A percentile compares a stretch with the other conserved stretches of the same genome.
Evolutionary conservation across 2,113 vertebrate species (phyloP).

Genomic region (Oryctolagus cuniculus): DNA sequence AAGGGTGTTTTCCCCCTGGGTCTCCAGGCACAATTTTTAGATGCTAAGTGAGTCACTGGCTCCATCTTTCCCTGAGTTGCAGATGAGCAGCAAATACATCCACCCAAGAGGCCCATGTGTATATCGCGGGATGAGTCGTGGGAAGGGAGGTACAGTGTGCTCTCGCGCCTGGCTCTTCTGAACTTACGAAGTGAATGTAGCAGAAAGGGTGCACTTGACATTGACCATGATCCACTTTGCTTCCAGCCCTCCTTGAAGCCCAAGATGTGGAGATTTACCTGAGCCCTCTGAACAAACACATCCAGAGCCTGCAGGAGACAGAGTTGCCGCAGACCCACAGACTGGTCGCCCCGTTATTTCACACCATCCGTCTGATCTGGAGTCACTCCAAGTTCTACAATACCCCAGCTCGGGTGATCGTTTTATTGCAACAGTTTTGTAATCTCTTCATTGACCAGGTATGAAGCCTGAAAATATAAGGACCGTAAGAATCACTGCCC

Average conservation of each 20-base stretch:
- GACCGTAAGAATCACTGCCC: background rate
- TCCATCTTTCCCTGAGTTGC: background rate
- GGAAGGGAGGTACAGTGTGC: background rate
- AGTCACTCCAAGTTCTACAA: constrained; percentile 89
- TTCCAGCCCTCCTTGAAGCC: constrained; percentile 89
- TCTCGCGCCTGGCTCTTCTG: background rate
- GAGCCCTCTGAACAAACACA: constrained; percentile 84
- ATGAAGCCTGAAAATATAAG: constrained; percentile 30
- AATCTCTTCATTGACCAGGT: constrained; percentile 91
- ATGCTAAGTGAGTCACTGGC: background rate
- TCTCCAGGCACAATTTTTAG: background rate
- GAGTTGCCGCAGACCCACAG: constrained; percentile 83
- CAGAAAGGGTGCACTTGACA: rapidly evolving
- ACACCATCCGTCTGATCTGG: constrained; percentile 90
- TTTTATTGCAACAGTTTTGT: constrained; percentile 91
- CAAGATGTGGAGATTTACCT: constrained; percentile 89
- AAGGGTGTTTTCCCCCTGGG: background rate
- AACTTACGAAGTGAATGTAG: background rate
- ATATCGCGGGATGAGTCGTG: background rate
- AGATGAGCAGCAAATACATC: background rate
- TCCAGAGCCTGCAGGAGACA: constrained; percentile 86
- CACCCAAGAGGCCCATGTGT: background rate
- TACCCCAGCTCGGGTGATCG: constrained; percentile 84
- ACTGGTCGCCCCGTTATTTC: constrained; percentile 88
- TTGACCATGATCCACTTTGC: background rate